phyloP scores from a whole-genome alignment of 2,113 vertebrate species.

The Leucopternis melanops region DNA sequence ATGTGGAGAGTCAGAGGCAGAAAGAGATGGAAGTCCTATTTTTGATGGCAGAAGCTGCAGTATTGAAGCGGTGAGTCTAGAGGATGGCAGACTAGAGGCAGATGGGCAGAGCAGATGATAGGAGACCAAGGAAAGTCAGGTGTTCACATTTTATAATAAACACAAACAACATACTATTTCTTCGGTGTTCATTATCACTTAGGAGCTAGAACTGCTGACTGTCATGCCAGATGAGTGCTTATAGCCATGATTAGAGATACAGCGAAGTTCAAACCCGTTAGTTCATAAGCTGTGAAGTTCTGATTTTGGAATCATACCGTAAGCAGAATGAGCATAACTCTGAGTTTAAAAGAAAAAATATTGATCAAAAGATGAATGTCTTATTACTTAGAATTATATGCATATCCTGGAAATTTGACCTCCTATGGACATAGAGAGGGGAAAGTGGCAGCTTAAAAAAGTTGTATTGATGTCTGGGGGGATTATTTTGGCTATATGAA shows the following conservation, averaged over 20 bases:
- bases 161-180: not conserved
- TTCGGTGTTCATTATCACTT: not conserved
- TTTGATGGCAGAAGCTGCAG: not conserved
- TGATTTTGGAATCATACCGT: not conserved
- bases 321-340: not conserved
- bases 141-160: not conserved
- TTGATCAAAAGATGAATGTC: not conserved
- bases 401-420: not conserved
- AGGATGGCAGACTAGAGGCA: not conserved
- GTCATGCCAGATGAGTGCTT: not conserved
- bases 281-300: not conserved
- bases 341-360: not conserved
- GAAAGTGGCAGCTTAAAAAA: not conserved
- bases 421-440: not conserved
- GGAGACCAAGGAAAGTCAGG: not conserved
- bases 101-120: slow-evolving; percentile 8
- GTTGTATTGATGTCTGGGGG: not conserved
- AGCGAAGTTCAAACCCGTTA: not conserved
- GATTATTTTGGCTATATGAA: not conserved
- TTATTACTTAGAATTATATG: not conserved
- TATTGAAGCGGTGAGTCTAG: not conserved
- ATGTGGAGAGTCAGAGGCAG: not conserved
- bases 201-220: not conserved
- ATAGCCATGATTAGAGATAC: not conserved
- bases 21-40: not conserved